Evolutionary conservation across 2,113 vertebrate genomes (phyloP), one percentile per base, ranked within the genome.

Genomic region (Gopherus evgoodei): DNA sequence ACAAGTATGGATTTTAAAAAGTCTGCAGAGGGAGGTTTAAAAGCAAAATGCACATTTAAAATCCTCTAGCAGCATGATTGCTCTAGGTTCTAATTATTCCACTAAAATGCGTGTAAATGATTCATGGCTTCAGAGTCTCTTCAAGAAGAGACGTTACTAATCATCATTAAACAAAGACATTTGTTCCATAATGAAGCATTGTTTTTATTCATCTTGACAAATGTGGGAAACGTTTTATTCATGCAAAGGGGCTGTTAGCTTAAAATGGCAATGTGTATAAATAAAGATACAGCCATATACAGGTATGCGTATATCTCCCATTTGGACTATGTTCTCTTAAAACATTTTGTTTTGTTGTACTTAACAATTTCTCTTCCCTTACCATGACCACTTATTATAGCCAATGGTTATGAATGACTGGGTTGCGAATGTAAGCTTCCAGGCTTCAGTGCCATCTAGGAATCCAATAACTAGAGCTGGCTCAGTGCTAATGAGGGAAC

Each of bases 11-110:
- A 38, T 38, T 72, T 38, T 38, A 38, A 38, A 22, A 72, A 72
- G 35, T 72, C 19, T 19, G 11, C 9, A 38, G 65, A 54, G 57
- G 50, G 35, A 29, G 5, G 49, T 87, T 22, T 38, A 31, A 62
- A 9, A 16, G 1, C 17, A 13, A 1, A 17, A 65, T 8, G 24
- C 25, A 82, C 86, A 87, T 85, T 53, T 75, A 87, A 83, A 78
- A 42, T n/a, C 52, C 83, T 29, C 59, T 5, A 1, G 0, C 14
- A 44, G 35, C 2, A 10, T 2, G 9, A 11, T n/a, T 92, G 54
- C 54, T 87, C 25, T 49, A 50, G 56, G 65, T 81, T 95, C 78
- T 91, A 50, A 95, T 94, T 95, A 80, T 47, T 59, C 87, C 38
- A 14, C 25, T 5, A 85, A 78, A 65, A 47, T 49, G 22, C 35